Base-by-base conservation (phyloP, 2,888 invertebrate species). In the Lymantria monacha region DNA sequence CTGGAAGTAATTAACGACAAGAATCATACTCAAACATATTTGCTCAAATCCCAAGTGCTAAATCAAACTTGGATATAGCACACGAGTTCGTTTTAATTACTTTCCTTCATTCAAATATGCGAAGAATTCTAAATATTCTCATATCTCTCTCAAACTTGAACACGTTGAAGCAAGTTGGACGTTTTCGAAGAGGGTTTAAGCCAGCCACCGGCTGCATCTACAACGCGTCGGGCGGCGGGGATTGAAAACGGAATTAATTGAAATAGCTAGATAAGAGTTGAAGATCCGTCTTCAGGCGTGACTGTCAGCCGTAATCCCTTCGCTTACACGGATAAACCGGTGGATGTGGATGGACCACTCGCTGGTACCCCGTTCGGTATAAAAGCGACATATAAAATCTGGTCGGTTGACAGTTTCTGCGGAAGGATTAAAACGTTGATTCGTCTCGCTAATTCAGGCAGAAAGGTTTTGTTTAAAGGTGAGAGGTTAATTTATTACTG, bases 271-370 rank as follows among this genome's bases (percentile, higher is more conserved):
- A 68, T 68, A 70, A 62, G 66, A 68, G 61, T 62, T 59, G 50
- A 54, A 49, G 51, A 61, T 52, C 59, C 51, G 54, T 63, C 59
- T 70, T 69, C 57, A 40, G 55, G 61, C 61, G 49, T 63, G 58
- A 65, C 67, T 60, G 67, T 70, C 70, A 58, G 53, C 42, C 30
- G 42, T 69, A 70, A 70, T 62, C 67, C 65, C 30, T 30, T 51
- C 57, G 69, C 60, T 67, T 70, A 70, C 65, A 61, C 47, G 55
- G 59, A 67, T 70, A 70, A 70, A 63, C 69, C 62, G 44, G 13
- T 22, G 51, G 65, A 59, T 65, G 62, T 41, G 47, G 61, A 58
- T 63, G 65, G 61, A 61, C 61, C 51, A 42, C 44, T 42, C 58
- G 38, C 43, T 48, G 50, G 42, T 61, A 51, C 54, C 52, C 53